Conservation (phyloP, 2,797 vertebrate species). For the Pseudochirops cupreus region DNA sequence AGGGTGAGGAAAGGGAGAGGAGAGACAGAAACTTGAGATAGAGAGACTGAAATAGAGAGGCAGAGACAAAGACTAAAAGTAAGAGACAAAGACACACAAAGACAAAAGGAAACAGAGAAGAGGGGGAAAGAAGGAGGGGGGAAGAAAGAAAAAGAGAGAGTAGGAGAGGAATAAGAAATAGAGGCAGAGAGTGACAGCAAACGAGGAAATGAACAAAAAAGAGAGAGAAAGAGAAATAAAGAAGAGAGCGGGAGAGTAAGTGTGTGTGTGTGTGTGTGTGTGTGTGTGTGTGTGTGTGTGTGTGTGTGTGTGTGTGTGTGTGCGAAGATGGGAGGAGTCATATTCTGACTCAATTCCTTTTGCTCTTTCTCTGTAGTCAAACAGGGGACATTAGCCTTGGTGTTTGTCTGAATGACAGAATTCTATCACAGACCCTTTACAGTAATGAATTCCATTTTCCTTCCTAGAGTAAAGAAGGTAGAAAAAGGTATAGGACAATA, state of each 20-base stretch:
- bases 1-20: neutral
- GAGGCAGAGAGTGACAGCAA: neutral
- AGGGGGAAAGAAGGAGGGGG: neutral
- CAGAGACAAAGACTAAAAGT: neutral
- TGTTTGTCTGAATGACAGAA: neutral
- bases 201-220: neutral
- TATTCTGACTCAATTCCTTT: neutral
- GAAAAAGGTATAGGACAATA: neutral
- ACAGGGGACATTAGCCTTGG: neutral
- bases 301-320: no score
- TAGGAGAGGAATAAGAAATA: neutral
- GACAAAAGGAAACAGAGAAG: neutral
- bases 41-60: no score
- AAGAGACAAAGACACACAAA: neutral
- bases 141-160: neutral
- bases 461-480: neutral
- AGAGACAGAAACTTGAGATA: neutral
- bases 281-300: no score
- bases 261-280: no score
- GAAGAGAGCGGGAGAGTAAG: neutral
- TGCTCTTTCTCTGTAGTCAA: neutral
- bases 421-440: neutral
- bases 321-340: neutral
- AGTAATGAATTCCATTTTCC: conserved; percentile 8
- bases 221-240: neutral